Evolutionary conservation across 2,888 invertebrate genomes (phyloP).

Genomic region (Drosophila emarginata): DNA sequence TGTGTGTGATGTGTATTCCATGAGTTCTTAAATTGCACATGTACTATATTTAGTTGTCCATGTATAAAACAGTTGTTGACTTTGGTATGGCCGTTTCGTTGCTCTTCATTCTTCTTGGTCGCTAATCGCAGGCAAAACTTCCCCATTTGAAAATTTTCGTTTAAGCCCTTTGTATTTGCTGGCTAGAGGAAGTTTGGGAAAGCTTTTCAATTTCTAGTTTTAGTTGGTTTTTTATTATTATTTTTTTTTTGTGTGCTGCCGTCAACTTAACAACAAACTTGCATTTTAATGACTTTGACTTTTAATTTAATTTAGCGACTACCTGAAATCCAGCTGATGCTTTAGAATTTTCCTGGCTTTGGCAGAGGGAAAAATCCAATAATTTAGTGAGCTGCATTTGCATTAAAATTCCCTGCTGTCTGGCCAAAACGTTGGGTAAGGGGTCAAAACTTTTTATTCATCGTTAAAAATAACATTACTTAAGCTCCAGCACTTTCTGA

Average conservation of each 20-base stretch:
- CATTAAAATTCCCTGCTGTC: constrained; percentile 41
- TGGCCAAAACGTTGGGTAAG: constrained; percentile 22
- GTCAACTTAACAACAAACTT: constrained; percentile 51
- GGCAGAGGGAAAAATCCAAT: constrained; percentile 29
- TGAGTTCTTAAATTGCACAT: constrained; percentile 23
- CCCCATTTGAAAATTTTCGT: constrained; percentile 29
- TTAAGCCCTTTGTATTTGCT: constrained; percentile 29
- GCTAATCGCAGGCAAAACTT: constrained; percentile 37
- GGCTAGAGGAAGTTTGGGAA: constrained; percentile 39
- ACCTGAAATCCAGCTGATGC: constrained; percentile 47
- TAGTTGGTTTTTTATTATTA: neutral
- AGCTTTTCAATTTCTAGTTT: constrained; percentile 27
- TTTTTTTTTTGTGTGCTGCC: constrained; percentile 31
- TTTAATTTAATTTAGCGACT: constrained; percentile 65
- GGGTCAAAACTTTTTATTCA: constrained; percentile 40
- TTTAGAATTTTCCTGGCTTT: constrained; percentile 38
- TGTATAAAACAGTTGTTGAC: constrained; percentile 23
- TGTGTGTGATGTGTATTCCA: constrained; percentile 18
- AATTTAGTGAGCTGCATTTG: constrained; percentile 51
- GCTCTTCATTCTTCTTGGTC: constrained; percentile 2
- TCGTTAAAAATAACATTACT: constrained; percentile 59
- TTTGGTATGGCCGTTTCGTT: constrained; percentile 10
- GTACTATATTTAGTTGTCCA: constrained; percentile 7
- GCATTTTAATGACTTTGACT: constrained; percentile 62
- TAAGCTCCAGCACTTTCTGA: constrained; percentile 24